phyloP scores from a whole-genome alignment of 2,113 vertebrate species.

The Thinocorus orbignyianus region DNA sequence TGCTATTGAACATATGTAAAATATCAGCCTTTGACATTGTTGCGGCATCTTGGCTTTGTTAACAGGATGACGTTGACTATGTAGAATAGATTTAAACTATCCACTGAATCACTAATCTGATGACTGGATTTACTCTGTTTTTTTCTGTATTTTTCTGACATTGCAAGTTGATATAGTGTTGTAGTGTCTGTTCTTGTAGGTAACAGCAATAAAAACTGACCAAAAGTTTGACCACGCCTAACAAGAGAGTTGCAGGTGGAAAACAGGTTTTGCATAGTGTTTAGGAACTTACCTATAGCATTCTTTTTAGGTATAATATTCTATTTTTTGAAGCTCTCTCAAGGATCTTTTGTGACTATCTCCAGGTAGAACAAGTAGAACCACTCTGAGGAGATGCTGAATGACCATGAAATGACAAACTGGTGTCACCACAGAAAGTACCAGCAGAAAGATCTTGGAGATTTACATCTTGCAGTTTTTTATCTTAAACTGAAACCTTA shows the following conservation, averaged over 20 bases:
- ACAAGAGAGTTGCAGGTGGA: background rate
- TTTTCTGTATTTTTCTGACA: background rate
- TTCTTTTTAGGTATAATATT: background rate
- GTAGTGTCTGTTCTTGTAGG: background rate
- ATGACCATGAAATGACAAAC: background rate
- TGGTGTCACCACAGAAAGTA: background rate
- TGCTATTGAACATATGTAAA: background rate
- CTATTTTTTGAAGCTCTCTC: background rate
- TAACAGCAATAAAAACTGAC: background rate
- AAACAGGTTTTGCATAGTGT: background rate
- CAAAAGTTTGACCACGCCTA: background rate
- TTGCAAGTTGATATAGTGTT: background rate
- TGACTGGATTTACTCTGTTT: background rate
- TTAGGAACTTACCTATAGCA: background rate
- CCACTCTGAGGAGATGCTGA: background rate
- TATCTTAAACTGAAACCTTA: background rate
- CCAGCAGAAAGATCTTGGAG: background rate
- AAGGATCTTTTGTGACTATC: background rate
- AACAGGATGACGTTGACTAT: background rate
- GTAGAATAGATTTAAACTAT: background rate
- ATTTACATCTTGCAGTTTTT: background rate
- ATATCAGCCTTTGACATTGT: background rate
- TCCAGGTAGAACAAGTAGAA: background rate
- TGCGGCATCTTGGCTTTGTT: background rate
- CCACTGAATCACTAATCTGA: background rate